phyloP scores from a whole-genome alignment of 2,888 invertebrate species.

The Eugnorisma glareosa region DNA sequence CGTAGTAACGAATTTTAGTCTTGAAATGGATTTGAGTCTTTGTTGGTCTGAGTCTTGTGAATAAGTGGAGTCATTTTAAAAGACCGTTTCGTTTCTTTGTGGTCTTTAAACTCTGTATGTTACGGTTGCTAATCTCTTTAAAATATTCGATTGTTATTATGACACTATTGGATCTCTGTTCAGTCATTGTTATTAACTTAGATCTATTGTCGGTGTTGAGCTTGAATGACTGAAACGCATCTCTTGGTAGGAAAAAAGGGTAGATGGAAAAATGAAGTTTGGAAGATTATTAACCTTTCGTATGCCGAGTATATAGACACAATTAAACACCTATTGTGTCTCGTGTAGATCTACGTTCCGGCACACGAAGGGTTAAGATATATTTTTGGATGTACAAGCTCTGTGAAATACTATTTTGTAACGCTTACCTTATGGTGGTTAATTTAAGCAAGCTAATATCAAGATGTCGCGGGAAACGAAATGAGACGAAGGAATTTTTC shows the following conservation, averaged over 20 bases:
- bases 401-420: background rate
- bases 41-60: constrained; percentile 32
- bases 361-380: too few relatives aligned
- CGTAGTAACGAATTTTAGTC: constrained; percentile 51
- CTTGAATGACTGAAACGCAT: background rate
- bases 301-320: too few relatives aligned
- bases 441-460: background rate
- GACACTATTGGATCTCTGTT: background rate
- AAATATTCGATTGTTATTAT: constrained; percentile 5
- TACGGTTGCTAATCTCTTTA: constrained; percentile 9
- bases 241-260: background rate
- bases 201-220: background rate
- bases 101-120: constrained; percentile 14
- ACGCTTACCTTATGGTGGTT: background rate
- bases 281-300: too few relatives aligned
- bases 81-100: constrained; percentile 5
- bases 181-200: background rate
- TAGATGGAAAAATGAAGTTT: background rate
- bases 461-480: background rate
- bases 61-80: constrained; percentile 43
- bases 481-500: background rate
- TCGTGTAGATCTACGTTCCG: too few relatives aligned
- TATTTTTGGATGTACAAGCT: too few relatives aligned
- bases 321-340: too few relatives aligned
- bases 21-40: constrained; percentile 36